Base-by-base conservation (phyloP, 2,797 vertebrate species). In the Semaprochilodus insignis region DNA sequence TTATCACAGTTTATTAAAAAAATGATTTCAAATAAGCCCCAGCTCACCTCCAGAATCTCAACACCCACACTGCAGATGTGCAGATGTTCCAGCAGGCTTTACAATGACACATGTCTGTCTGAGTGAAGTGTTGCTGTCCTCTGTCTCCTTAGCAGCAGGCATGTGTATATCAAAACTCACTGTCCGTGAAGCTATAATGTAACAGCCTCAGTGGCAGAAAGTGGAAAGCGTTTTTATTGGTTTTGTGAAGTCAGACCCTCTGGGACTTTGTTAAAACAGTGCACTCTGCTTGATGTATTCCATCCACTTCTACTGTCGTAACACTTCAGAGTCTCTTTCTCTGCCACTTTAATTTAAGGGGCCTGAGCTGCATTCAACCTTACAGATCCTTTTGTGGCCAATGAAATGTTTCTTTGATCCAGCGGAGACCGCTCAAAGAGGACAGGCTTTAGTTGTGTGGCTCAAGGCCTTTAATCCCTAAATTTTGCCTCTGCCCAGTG, bases 1-100 rank as follows among this genome's bases (percentile, higher is more conserved):
- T 88, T 84, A 88, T 90, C 78, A 74, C 66, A 86, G 87, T 89
- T 90, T 84, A 88, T 88, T 36, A 25, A 77, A 63, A 44, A 48
- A 63, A 62, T 16, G 27, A 34, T 81, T 40, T 55, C 84, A 91
- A 89, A 79, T 89, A 84, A 73, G 66, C 78, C 67, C 31, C 69
- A 57, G 77, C 57, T 51, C 48, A 78, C 78, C 78, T 86, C n/a
- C 36, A 83, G 59, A 82, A 74, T 70, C 52, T 34, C 65, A 11
- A 69, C 17, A 48, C 70, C 77, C 25, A 57, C 36, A 66, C 76
- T 52, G 63, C 51, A 73, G 71, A 72, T 72, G 69, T 70, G 31
- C 31, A 31, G 31, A 31, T 31, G 31, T 76, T 74, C 48, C 40
- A 36, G 62, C 17, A 0, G 31, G 36, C 3, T 63, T 52, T 72